Evolutionary conservation across 2,888 invertebrate species (phyloP).

Genomic region (Ecdyonurus torrentis): DNA sequence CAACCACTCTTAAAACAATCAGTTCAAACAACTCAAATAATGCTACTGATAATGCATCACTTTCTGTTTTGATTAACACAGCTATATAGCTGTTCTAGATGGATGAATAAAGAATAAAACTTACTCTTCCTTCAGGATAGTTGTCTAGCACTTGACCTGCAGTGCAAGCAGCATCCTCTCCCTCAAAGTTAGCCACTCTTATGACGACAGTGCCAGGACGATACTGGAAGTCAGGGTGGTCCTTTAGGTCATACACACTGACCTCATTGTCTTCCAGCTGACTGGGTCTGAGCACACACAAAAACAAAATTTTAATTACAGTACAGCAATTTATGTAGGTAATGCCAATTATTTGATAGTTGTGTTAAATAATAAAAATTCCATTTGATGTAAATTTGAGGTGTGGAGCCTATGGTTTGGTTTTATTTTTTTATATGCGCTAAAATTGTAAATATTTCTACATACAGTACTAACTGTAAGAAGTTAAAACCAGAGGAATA

Average conservation of each 20-base stretch:
- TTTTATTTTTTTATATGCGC: too few relatives aligned
- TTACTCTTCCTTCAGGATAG: conserved; percentile 52
- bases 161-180: conserved; percentile 51
- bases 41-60: background rate
- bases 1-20: too few relatives aligned
- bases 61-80: background rate
- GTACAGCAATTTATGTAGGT: too few relatives aligned
- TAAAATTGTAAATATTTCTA: too few relatives aligned
- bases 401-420: too few relatives aligned
- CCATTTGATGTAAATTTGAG: too few relatives aligned
- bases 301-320: conserved; percentile 10
- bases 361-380: too few relatives aligned
- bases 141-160: conserved; percentile 85
- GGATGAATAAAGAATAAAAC: conserved; percentile 9
- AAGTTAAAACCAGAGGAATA: too few relatives aligned
- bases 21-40: background rate
- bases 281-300: conserved; percentile 47
- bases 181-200: conserved; percentile 61
- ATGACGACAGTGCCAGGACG: conserved; percentile 84
- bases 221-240: conserved; percentile 88
- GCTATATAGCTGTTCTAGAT: too few relatives aligned
- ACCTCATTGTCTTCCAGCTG: conserved; percentile 61
- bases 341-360: too few relatives aligned
- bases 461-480: too few relatives aligned
- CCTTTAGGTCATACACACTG: conserved; percentile 89